Evolutionary conservation across 2,888 invertebrate genomes (phyloP), one percentile per base, ranked within the genome.

Genomic region (Acanthosoma haemorrhoidale): DNA sequence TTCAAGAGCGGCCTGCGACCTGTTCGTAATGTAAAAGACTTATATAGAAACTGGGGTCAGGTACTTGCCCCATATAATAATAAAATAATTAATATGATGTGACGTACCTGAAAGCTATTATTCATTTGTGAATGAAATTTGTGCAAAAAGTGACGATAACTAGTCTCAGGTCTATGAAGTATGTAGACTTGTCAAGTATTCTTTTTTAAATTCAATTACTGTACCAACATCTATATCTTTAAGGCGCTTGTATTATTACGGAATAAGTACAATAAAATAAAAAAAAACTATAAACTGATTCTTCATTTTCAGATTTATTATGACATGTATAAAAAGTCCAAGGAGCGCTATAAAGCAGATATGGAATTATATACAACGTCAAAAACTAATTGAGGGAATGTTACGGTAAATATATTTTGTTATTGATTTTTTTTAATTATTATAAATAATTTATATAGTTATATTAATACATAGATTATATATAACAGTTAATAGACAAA

Each of bases 261-360:
- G 21, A 51, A 25, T 29, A 51, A 25, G 51, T 51, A 25, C n/a
- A 21, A 43, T 43, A 43, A 43, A 43, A 25, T n/a, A 25, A 51
- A 25, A 43, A 21, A 21, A 1, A 51, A 11, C 5, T 25, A 5
- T 25, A 5, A 51, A 25, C 4, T 59, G 18, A 59, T 64, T 39
- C 64, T 64, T 39, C 21, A 21, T 64, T 61, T 84, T 18, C 79
- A 89, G 88, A 83, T 89, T 0, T 90, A 90, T 80, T 88, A 89
- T 69, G 89, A 85, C 74, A 84, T 84, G 83, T 86, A 86, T 78
- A 88, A 89, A 80, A 83, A 87, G 77, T 90, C 90, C 68, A 90
- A 89, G 79, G 88, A 89, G 78, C 88, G 89, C 77, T 90, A 90
- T 80, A 88, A 86, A 67, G 88, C 86, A 73, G 88, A 90, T 81